Conservation (phyloP, 1,140 invertebrate species). For the Sitodiplosis mosellana region DNA sequence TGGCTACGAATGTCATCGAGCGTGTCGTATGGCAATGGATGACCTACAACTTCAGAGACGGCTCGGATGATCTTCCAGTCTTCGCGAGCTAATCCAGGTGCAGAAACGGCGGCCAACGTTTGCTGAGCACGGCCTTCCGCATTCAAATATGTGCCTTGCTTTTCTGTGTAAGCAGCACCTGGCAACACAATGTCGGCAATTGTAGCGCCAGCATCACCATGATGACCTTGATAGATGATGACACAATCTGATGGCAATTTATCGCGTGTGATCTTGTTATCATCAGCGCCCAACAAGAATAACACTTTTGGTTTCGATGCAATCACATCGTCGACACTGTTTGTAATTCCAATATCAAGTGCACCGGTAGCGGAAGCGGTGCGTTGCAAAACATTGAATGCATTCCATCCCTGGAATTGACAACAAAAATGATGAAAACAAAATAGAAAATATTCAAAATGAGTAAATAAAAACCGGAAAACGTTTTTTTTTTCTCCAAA, state of each 20-base stretch:
- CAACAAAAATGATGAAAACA: not conserved
- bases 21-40: constrained; percentile 74
- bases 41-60: constrained; percentile 52
- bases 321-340: constrained; percentile 52
- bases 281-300: constrained; percentile 86
- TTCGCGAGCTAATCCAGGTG: constrained; percentile 82
- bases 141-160: constrained; percentile 91
- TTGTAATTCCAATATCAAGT: constrained; percentile 82
- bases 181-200: constrained; percentile 90
- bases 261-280: constrained; percentile 51
- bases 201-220: constrained; percentile 83
- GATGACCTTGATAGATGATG: constrained; percentile 93
- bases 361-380: constrained; percentile 89
- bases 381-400: constrained; percentile 80
- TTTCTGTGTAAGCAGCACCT: constrained; percentile 97
- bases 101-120: constrained; percentile 74
- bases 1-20: constrained; percentile 67
- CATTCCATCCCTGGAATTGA: constrained; percentile 33
- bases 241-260: constrained; percentile 68
- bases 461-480: no score
- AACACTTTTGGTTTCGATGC: constrained; percentile 55
- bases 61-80: constrained; percentile 95
- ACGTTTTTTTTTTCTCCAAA: no score
- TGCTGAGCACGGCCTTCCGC: constrained; percentile 95
- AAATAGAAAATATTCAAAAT: not conserved